A percentile compares a stretch with the other conserved stretches of the same genome.
Conservation (phyloP, 2,797 vertebrate genomes). For the Malurus splendens region DNA sequence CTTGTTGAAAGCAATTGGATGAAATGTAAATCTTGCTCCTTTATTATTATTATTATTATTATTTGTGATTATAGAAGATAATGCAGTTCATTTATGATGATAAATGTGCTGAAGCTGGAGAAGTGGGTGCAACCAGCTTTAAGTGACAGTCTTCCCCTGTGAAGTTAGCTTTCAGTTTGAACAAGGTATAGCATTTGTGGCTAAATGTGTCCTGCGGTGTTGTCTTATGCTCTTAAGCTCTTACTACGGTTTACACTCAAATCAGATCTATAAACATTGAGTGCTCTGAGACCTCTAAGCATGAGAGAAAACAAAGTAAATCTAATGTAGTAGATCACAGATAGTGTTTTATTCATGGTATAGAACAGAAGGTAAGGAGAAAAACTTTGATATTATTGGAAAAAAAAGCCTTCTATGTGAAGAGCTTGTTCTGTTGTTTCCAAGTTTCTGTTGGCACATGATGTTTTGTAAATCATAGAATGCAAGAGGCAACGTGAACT, state of each 20-base stretch:
- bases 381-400: neutral
- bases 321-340: neutral
- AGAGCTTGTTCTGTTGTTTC: neutral
- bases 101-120: neutral
- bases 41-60: neutral
- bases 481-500: neutral
- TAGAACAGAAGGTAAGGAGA: neutral
- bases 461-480: neutral
- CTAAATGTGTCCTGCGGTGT: neutral
- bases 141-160: neutral
- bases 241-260: neutral
- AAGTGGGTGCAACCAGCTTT: neutral
- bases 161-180: neutral
- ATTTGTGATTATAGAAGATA: neutral
- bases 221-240: neutral
- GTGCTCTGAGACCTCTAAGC: neutral
- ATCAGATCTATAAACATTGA: neutral
- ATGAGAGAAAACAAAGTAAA: neutral
- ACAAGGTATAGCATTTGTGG: neutral
- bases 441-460: neutral
- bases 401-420: neutral
- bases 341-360: neutral
- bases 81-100: neutral
- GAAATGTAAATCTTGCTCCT: neutral
- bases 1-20: neutral